phyloP scores from a whole-genome alignment of 2,888 invertebrate species.

The Prosapia bicincta region DNA sequence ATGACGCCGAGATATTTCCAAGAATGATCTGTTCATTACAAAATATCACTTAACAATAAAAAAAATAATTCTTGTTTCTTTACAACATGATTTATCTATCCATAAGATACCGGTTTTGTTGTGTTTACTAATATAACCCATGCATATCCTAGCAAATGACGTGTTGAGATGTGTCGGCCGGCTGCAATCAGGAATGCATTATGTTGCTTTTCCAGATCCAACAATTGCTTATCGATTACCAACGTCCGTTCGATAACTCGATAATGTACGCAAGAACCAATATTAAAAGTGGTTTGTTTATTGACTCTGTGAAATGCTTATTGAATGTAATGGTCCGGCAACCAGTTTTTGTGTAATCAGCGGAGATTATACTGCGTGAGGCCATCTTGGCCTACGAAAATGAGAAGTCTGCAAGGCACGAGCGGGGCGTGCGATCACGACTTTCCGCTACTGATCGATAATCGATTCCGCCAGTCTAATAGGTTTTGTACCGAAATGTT shows the following conservation, averaged over 20 bases:
- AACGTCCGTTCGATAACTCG: not conserved
- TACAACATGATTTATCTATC: not conserved
- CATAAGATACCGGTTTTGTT: not conserved
- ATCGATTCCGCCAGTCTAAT: too few species aligned
- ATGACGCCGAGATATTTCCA: too few species aligned
- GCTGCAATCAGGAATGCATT: not conserved
- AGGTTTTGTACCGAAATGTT: too few species aligned
- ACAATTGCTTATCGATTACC: not conserved
- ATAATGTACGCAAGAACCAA: not conserved
- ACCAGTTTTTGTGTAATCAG: not conserved
- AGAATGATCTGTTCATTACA: too few species aligned
- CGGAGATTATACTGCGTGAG: not conserved
- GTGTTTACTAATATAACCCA: not conserved
- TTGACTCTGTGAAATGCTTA: not conserved
- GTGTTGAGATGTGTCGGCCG: not conserved
- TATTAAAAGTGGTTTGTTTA: constrained; percentile 2
- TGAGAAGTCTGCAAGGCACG: not conserved
- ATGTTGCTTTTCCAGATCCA: not conserved
- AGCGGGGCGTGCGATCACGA: not conserved
- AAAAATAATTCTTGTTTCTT: too few species aligned
- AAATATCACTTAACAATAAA: too few species aligned
- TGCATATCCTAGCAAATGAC: not conserved
- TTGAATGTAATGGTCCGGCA: not conserved
- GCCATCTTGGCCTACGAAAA: not conserved
- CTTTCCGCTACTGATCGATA: too few species aligned